These are phyloP conservation scores for Rafetus swinhoei DNA, from an alignment of 2,113 vertebrate species.

Conservation along the genomic window DNA sequence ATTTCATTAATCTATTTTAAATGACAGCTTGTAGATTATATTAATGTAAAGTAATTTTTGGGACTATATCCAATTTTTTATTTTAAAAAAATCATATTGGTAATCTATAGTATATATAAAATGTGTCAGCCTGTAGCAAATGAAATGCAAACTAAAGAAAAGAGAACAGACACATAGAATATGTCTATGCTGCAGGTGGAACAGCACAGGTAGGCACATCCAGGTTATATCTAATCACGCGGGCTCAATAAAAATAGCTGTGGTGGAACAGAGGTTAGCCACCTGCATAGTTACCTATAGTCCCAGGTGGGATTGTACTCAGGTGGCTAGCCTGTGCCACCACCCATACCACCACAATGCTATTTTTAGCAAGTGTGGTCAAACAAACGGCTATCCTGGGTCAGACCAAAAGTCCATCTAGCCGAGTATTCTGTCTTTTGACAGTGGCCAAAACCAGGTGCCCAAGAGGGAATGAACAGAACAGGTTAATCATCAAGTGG, in stretches of 20 bases:
- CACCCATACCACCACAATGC: background rate
- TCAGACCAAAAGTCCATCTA: too few relatives aligned
- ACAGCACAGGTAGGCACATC: background rate
- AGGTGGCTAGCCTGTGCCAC: background rate
- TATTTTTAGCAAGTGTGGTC: background rate
- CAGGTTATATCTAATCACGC: background rate
- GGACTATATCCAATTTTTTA: background rate
- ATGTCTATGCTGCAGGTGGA: background rate
- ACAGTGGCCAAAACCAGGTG: too few relatives aligned
- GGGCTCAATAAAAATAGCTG: background rate
- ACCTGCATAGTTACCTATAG: background rate
- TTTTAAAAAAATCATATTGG: background rate
- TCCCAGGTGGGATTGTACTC: too few relatives aligned
- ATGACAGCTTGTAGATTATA: background rate
- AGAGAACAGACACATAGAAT: background rate
- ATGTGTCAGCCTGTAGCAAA: background rate
- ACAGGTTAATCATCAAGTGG: too few relatives aligned
- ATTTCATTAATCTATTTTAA: background rate
- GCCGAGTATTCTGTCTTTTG: too few relatives aligned
- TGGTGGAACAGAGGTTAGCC: background rate
- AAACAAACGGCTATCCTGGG: background rate
- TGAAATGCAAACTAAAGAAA: background rate
- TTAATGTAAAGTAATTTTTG: background rate
- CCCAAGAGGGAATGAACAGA: too few relatives aligned
- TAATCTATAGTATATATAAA: background rate